These are phyloP conservation scores for Melanerpes aurifrons DNA, from an alignment of 2,113 vertebrate species.

Conservation along the genomic window DNA sequence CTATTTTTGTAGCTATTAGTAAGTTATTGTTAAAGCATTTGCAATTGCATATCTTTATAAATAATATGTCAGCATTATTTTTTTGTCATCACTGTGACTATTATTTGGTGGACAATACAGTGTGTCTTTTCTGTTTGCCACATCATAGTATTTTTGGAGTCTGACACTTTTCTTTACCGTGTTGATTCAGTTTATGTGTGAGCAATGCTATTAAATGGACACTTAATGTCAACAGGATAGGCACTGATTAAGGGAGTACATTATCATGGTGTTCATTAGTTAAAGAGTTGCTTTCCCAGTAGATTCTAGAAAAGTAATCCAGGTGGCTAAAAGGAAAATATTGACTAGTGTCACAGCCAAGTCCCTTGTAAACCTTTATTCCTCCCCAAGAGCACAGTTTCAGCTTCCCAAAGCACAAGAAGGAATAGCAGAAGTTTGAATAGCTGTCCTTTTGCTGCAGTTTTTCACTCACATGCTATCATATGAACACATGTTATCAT, in stretches of 20 bases:
- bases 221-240: background rate
- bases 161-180: background rate
- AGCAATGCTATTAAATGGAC: background rate
- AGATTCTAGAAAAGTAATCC: background rate
- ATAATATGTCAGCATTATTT: background rate
- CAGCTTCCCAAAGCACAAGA: background rate
- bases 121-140: background rate
- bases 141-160: background rate
- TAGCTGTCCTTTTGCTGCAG: background rate
- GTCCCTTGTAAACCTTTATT: background rate
- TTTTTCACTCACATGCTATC: background rate
- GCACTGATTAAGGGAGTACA: background rate
- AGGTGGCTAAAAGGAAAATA: background rate
- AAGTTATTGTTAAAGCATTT: background rate
- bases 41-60: background rate
- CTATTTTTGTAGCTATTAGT: background rate
- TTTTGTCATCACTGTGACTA: background rate
- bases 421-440: background rate
- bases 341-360: no score
- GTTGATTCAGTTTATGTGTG: background rate
- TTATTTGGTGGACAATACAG: background rate
- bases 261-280: background rate
- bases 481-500: background rate
- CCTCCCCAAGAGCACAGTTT: background rate
- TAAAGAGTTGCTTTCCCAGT: background rate